Base-by-base conservation (phyloP, 1,140 invertebrate species). In the Hycleus phaleratus region DNA sequence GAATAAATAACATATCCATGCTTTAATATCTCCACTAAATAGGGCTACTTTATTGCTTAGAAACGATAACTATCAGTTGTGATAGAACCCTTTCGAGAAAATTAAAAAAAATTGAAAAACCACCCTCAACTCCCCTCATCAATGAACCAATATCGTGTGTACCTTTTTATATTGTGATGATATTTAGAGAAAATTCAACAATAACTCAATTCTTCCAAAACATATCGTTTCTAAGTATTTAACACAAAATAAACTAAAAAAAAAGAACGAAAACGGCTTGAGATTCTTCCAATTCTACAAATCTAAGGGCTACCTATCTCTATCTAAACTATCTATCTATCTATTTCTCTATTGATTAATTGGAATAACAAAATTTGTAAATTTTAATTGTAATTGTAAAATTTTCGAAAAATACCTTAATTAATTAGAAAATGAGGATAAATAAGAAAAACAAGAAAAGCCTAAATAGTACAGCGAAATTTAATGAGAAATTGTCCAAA, bases 281-380 rank as follows among this genome's bases (percentile, higher is more conserved):
- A 57, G 53, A 62, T 60, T 65, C 63, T 65, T 65, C 63, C 63
- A 58, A 38, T 62, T 51, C 40, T 47, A 32, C 51, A 57, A 45
- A 56, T 56, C 43, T 47, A 60, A 56, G 59, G 61, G 52, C 53
- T 59, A 49, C 56, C 47, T 57, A 49, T 50, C 18, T 18, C 18
- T 18, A 18, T 18, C 18, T 18, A 18, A 18, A 18, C 18, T 18
- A 18, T 18, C 18, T 18, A 18, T 18, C 18, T 18, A 18, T 18
- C 18, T 18, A 18, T 18, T 18, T 18, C 18, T 18, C 18, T 18
- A 18, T 18, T 18, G 32, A 32, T 32, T 32, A 7, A 32, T 32
- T 32, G 4, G 32, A 32, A 32, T 32, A 32, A 32, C 7, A 32
- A 32, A 5, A 32, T 7, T 32, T 32, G 32, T 32, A 32, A 32